Base-by-base conservation (phyloP, 2,113 vertebrate species). In the Electrona antarctica region DNA sequence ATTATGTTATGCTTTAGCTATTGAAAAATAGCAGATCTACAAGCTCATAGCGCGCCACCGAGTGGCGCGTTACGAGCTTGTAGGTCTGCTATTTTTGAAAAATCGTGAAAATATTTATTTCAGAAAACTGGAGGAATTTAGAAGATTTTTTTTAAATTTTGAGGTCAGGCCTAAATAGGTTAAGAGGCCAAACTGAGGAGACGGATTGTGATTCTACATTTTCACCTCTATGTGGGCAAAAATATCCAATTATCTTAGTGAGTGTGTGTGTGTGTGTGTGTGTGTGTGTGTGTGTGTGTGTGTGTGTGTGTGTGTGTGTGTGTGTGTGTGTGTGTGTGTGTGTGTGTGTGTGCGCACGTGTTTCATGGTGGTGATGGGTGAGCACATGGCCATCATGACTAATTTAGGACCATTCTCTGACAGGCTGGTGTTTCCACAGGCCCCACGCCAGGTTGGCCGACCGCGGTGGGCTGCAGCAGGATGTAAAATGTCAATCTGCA, bases 361-460 rank as follows among this genome's bases (percentile, higher is more conserved):
- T 1, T 8, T 8, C 8, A 7, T 8, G 48, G 48, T 60, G 55
- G 74, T 59, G 48, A 76, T 41, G 71, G 73, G 51, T 33, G 78
- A 78, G 79, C 57, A 33, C 79, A 79, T 73, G 69, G 65, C 64
- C 77, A 69, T 89, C 74, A 64, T 92, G 69, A 90, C 83, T 91
- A 85, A 91, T 92, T 90, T 55, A 92, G 50, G 60, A 21, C 7
- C 82, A 78, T 85, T 81, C 87, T 92, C 86, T 89, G 87, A 85
- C 85, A 76, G 75, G 69, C 60, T 70, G 71, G 63, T 80, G 83
- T 87, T 79, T 52, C 74, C 78, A 74, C 72, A 65, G 74, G 64
- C 69, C 74, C 29, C 64, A 71, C 51, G 52, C 6, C 7, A n/a
- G 64, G 68, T 45, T 59, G 74, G 62, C 71, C 14, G 54, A 52